Evolutionary conservation across 2,797 vertebrate species (phyloP).

Genomic region (Coendou prehensilis): DNA sequence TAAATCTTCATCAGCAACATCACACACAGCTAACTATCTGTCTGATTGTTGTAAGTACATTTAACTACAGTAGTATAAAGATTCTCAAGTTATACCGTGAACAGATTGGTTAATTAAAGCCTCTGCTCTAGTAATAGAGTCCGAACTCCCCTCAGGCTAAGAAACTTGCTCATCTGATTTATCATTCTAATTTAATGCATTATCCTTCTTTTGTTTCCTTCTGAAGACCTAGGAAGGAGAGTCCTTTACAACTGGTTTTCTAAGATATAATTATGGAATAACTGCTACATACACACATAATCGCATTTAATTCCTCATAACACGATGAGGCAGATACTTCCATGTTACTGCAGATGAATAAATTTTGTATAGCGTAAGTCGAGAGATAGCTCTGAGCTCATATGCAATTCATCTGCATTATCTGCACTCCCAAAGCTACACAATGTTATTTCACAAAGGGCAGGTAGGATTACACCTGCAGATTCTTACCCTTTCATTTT

Average conservation of each 20-base stretch:
- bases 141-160: constrained; percentile 6
- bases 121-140: neutral
- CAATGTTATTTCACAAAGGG: neutral
- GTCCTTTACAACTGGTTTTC: constrained; percentile 22
- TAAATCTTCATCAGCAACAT: constrained; percentile 27
- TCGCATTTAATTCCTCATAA: constrained; percentile 32
- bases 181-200: constrained; percentile 46
- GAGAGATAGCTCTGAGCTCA: neutral
- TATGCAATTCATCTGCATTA: neutral
- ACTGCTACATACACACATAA: neutral
- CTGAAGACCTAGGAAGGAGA: neutral
- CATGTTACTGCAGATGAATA: neutral
- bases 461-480: neutral
- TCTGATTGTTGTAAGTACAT: neutral
- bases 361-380: neutral
- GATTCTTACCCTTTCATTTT: neutral
- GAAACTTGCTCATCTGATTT: constrained; percentile 51
- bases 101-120: constrained; percentile 65
- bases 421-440: neutral
- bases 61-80: constrained; percentile 36
- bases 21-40: neutral
- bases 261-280: neutral
- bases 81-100: constrained; percentile 21
- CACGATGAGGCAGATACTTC: neutral
- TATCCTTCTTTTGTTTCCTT: constrained; percentile 15